A percentile compares a stretch with the other conserved stretches of the same genome.
Evolutionary conservation across 2,113 vertebrate species (phyloP).

Genomic region (Natator depressus): DNA sequence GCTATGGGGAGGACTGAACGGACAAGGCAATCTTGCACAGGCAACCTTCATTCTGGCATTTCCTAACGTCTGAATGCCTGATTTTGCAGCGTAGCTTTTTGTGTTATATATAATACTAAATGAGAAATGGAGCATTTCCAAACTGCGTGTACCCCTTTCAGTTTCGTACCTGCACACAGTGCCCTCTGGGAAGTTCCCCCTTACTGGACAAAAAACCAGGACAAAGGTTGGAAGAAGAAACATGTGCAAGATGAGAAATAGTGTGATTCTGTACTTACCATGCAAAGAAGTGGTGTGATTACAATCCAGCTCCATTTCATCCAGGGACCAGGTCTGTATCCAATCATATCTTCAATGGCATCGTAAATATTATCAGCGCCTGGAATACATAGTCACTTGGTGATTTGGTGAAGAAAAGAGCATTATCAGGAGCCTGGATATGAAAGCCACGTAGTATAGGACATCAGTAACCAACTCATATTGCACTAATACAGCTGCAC

Average conservation of each 20-base stretch:
- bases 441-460: neutral
- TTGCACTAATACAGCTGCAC: neutral
- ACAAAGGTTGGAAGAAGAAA: neutral
- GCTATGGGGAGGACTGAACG: neutral
- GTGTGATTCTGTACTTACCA: conserved; percentile 81
- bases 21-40: neutral
- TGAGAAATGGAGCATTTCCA: neutral
- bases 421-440: accelerated
- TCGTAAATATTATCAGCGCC: conserved; percentile 98
- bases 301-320: conserved; percentile 99
- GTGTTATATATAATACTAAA: neutral
- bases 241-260: accelerated
- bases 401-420: neutral
- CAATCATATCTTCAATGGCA: conserved; percentile 98
- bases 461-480: neutral
- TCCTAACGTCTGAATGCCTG: neutral
- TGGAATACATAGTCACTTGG: conserved; percentile 35
- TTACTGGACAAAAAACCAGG: neutral
- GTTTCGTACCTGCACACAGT: neutral
- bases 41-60: neutral
- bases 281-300: conserved; percentile 94
- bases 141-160: neutral
- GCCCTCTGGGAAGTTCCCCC: neutral
- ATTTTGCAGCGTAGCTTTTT: neutral
- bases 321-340: conserved; percentile 97